Conservation (phyloP, 2,113 vertebrate species). For the Dicentrarchus labrax region DNA sequence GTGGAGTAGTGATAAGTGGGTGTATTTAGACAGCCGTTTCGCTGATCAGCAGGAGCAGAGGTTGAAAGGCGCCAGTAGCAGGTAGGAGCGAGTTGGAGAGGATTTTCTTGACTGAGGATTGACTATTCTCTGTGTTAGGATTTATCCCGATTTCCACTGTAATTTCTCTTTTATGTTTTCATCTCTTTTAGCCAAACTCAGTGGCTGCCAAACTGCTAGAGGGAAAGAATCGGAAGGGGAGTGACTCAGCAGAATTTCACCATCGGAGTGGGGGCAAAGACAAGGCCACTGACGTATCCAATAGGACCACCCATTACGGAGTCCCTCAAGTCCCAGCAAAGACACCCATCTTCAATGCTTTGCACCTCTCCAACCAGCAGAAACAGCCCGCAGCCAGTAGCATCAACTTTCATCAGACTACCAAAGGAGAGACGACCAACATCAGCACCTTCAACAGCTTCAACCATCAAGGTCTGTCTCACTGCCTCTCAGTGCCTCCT, state of each 20-base stretch:
- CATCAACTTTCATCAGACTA: conserved; percentile 80
- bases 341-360: conserved; percentile 85
- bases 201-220: conserved; percentile 88
- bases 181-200: conserved; percentile 86
- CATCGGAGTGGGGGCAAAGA: conserved; percentile 79
- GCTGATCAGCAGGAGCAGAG: conserved; percentile 61
- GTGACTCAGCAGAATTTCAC: conserved; percentile 86
- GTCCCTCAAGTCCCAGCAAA: conserved; percentile 83
- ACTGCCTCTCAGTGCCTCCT: conserved; percentile 67
- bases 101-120: conserved; percentile 40
- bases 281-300: conserved; percentile 73
- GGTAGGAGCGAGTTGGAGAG: conserved; percentile 56
- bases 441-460: conserved; percentile 63
- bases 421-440: conserved; percentile 43
- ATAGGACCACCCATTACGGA: conserved; percentile 78
- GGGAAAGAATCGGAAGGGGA: conserved; percentile 81
- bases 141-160: conserved; percentile 30
- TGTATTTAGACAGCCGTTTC: conserved; percentile 63
- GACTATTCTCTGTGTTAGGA: conserved; percentile 25
- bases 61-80: conserved; percentile 55
- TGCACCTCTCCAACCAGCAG: conserved; percentile 76
- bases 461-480: conserved; percentile 73
- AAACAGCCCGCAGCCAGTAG: conserved; percentile 78
- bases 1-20: conserved; percentile 64
- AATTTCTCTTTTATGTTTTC: conserved; percentile 57